Conservation (phyloP, 2,797 vertebrate species). For the Eulemur mongoz region DNA sequence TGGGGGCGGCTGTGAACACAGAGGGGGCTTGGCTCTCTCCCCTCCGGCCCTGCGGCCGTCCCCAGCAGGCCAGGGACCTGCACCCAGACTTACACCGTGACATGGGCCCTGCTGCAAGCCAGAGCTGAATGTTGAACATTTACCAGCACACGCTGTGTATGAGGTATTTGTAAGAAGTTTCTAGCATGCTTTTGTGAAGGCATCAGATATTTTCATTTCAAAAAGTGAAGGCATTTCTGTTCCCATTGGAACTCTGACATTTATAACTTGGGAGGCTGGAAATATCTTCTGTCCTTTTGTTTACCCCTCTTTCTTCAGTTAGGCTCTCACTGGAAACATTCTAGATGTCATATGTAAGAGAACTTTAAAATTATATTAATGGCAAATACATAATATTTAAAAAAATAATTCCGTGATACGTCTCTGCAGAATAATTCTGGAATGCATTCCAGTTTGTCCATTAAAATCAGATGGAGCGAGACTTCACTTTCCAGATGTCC, state of each 20-base stretch:
- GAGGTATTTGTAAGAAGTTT: neutral
- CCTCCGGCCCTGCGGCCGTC: too few relatives aligned
- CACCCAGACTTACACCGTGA: neutral
- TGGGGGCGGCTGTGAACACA: too few relatives aligned
- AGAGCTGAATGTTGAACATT: neutral
- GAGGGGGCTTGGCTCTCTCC: too few relatives aligned
- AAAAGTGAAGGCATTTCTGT: neutral
- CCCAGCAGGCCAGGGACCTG: too few relatives aligned
- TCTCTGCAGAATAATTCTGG: neutral
- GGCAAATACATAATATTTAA: conserved; percentile 7
- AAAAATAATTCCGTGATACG: conserved; percentile 14
- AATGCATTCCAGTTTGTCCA: neutral
- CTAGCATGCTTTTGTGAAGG: neutral
- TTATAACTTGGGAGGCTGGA: neutral
- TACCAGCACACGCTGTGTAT: too few relatives aligned
- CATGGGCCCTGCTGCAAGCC: neutral
- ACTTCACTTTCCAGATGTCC: neutral
- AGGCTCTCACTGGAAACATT: neutral
- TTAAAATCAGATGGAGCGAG: neutral
- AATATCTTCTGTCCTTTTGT: neutral
- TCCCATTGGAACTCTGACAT: neutral
- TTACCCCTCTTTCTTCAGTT: neutral
- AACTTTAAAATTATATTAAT: neutral
- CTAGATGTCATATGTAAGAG: neutral
- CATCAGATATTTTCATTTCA: neutral